Base-by-base conservation (phyloP, 92 coral and sea anemone species). In the Epizoanthus illoricatus region DNA sequence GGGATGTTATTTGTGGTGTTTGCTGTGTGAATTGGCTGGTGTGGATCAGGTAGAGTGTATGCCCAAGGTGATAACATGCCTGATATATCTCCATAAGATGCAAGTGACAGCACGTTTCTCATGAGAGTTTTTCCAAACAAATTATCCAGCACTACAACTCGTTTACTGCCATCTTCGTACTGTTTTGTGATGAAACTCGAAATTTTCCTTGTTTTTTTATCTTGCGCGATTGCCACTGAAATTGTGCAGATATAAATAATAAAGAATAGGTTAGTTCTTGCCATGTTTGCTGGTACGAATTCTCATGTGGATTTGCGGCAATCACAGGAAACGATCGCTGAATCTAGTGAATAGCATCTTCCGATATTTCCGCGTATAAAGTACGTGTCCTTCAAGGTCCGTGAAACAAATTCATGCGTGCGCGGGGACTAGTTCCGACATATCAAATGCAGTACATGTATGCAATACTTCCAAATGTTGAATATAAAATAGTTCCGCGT, bases 1-100 rank as follows among this genome's bases (percentile, higher is more conserved):
- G 98, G 90, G 21, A 90, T 82, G 83, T 86, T 83, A 62, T 84
- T 90, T 1, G 97, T 69, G 7, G 89, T 69, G 76, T 90, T 90
- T 9, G 92, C 75, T 12, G 85, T 81, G 2, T 69, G 78, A 12
- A 84, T 61, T 49, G 86, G 60, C 24, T 91, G 93, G 54, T 92
- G 81, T 54, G 86, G 73, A 76, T 92, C 97, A 40, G 74, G 87
- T 42, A 90, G 71, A 8, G 87, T 76, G 49, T 87, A 92, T 65
- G 86, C 86, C 97, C 97, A 92, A 4, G 97, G 59, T 5, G 97
- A 92, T 8, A 88, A 24, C 82, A 86, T 88, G n/a, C 94, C 94
- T 18, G 87, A 33, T 11, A 90, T 64, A 47, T 88, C 89, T 8
- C 92, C 94, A 57, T 7, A 65, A 7, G 92, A 79, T 15, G 87